Percentiles rank a stretch among this genome's conserved stretches.
Evolutionary conservation across 2,797 vertebrate species (phyloP).

Genomic region (Tenualosa ilisha): DNA sequence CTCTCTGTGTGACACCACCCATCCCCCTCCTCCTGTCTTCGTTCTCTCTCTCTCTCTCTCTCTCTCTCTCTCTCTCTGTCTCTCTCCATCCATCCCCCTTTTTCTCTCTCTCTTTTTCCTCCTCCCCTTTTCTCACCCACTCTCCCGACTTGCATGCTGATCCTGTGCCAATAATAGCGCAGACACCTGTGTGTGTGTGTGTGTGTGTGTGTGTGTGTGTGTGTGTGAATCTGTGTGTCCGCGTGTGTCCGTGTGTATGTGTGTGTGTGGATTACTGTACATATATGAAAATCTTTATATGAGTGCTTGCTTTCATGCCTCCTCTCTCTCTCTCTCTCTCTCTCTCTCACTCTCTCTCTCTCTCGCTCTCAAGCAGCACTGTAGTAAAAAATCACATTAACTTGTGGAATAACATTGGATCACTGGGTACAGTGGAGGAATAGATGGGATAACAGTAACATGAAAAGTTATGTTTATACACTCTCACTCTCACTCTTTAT

Average conservation of each 20-base stretch:
- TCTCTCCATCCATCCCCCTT: slow-evolving; percentile 28
- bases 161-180: slow-evolving; percentile 72
- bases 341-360: not conserved
- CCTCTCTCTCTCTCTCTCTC: not conserved
- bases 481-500: too few relatives aligned
- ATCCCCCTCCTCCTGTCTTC: slow-evolving; percentile 40
- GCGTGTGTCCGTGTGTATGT: slow-evolving; percentile 39
- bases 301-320: slow-evolving; percentile 48
- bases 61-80: slow-evolving; percentile 39
- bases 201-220: slow-evolving; percentile 45
- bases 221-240: too few relatives aligned
- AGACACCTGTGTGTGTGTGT: slow-evolving; percentile 63
- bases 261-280: slow-evolving; percentile 60
- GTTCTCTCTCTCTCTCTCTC: slow-evolving; percentile 29
- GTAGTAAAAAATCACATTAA: too few relatives aligned
- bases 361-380: not conserved
- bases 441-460: too few relatives aligned
- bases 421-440: too few relatives aligned
- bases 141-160: slow-evolving; percentile 67
- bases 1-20: slow-evolving; percentile 65
- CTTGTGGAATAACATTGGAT: too few relatives aligned
- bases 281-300: slow-evolving; percentile 67
- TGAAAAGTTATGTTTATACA: too few relatives aligned
- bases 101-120: slow-evolving; percentile 33
- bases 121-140: slow-evolving; percentile 54